Percentiles rank a stretch among this genome's conserved stretches.
Conservation (phyloP, 2,113 vertebrate species). For the Xiphorhynchus elegans region DNA sequence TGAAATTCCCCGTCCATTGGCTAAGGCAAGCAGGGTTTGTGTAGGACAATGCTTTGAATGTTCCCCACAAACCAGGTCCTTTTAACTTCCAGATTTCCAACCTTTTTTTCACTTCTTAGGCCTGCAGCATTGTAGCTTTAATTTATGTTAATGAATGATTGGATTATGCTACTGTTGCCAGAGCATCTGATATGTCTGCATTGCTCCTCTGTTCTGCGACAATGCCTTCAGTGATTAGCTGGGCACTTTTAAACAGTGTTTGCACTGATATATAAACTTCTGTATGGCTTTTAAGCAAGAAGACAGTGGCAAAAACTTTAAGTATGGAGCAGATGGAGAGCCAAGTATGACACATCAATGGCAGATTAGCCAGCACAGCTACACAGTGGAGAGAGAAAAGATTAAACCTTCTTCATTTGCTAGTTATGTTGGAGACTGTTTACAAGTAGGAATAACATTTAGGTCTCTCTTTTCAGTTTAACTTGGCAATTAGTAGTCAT, state of each 20-base stretch:
- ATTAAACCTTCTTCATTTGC: neutral
- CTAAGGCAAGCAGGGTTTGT: constrained; percentile 15
- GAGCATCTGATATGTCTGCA: constrained; percentile 24
- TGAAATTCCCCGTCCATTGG: constrained; percentile 17
- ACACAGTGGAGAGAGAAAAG: neutral
- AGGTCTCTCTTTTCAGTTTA: constrained; percentile 11
- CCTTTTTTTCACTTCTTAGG: constrained; percentile 6
- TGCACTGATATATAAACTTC: constrained; percentile 25
- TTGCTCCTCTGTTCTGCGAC: constrained; percentile 41
- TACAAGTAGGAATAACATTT: constrained; percentile 6
- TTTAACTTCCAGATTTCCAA: constrained; percentile 54
- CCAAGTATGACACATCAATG: neutral
- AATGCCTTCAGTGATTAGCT: constrained; percentile 54
- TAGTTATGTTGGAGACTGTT: neutral
- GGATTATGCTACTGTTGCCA: constrained; percentile 37
- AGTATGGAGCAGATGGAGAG: neutral
- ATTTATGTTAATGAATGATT: constrained; percentile 63
- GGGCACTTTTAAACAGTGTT: constrained; percentile 50
- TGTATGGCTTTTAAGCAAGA: neutral
- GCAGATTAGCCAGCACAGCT: fast-evolving
- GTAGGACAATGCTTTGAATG: constrained; percentile 19
- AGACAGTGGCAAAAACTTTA: neutral
- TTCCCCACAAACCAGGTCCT: neutral
- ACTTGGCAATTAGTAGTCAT: constrained; percentile 2
- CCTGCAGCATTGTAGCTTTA: constrained; percentile 40